phyloP scores from a whole-genome alignment of 53 echinoderm and acorn worm genomes.

The Holothuria scabra region DNA sequence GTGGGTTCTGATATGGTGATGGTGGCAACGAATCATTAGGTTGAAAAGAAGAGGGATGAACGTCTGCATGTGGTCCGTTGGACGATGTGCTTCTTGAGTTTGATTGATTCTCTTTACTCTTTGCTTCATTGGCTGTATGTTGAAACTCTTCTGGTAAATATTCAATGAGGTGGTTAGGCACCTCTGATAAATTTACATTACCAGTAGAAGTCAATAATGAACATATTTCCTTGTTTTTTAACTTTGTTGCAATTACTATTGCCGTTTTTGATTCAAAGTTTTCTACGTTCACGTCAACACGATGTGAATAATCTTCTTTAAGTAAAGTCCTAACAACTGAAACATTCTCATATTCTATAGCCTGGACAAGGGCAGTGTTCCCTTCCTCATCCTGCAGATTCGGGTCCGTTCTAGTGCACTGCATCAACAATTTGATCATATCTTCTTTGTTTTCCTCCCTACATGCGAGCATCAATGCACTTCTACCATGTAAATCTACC shows the following conservation, averaged over 20 bases:
- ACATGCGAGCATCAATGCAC: conserved; percentile 81
- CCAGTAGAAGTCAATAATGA: conserved; percentile 74
- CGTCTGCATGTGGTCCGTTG: neutral
- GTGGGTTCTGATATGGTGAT: no score
- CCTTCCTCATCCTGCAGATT: conserved; percentile 87
- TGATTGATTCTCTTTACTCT: neutral
- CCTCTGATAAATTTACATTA: conserved; percentile 46
- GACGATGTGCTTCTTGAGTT: neutral
- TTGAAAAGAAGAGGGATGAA: neutral
- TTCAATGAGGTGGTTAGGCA: conserved; percentile 68
- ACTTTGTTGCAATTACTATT: conserved; percentile 82
- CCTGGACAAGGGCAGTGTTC: conserved; percentile 87
- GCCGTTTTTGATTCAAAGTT: conserved; percentile 72
- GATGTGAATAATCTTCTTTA: conserved; percentile 24
- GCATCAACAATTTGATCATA: conserved; percentile 62
- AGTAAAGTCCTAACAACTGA: conserved; percentile 67
- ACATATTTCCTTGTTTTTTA: conserved; percentile 83
- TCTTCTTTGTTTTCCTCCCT: conserved; percentile 68
- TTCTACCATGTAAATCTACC: conserved; percentile 80
- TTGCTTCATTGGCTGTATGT: neutral
- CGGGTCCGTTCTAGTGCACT: conserved; percentile 59
- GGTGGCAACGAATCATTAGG: neutral
- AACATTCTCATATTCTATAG: conserved; percentile 80
- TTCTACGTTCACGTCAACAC: conserved; percentile 61
- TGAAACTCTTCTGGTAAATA: conserved; percentile 69